Percentiles rank a stretch among this genome's conserved stretches.
These are phyloP conservation scores for Volucella inanis DNA, from an alignment of 2,888 invertebrate species.

Conservation along the genomic window DNA sequence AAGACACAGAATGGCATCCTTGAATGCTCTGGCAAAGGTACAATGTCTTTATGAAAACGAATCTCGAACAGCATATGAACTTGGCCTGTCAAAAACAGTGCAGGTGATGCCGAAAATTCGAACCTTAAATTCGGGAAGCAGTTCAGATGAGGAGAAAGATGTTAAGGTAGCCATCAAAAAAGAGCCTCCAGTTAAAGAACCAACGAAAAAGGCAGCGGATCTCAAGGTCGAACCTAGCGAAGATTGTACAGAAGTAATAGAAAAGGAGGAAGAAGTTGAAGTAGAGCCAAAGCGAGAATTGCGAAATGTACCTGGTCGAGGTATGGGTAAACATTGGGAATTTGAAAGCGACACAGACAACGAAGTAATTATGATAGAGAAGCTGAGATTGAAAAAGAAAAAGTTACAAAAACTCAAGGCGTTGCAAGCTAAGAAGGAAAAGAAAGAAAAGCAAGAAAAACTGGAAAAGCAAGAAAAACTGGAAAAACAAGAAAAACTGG, in stretches of 20 bases:
- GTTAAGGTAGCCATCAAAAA: conserved; percentile 49
- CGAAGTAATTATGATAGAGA: conserved; percentile 79
- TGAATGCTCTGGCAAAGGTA: conserved; percentile 95
- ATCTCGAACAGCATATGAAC: conserved; percentile 88
- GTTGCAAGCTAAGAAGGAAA: conserved; percentile 78
- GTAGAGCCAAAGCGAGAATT: conserved; percentile 84
- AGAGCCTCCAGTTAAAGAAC: conserved; percentile 43
- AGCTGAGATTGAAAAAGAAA: conserved; percentile 77
- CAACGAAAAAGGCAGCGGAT: conserved; percentile 67
- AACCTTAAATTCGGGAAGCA: conserved; percentile 79
- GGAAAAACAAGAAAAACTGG: conserved; percentile 77
- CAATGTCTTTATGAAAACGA: conserved; percentile 96
- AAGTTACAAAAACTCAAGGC: conserved; percentile 77
- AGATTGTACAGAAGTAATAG: conserved; percentile 30
- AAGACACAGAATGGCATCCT: conserved; percentile 92
- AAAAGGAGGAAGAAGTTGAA: conserved; percentile 77
- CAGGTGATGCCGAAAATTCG: conserved; percentile 83
- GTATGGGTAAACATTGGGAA: conserved; percentile 93
- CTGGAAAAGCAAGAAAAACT: too few relatives aligned
- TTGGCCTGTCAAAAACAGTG: conserved; percentile 84
- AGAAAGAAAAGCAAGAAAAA: conserved; percentile 75
- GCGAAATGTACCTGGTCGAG: conserved; percentile 90
- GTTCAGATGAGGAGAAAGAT: conserved; percentile 84
- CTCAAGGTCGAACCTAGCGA: conserved; percentile 65
- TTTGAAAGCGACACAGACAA: conserved; percentile 85